Percentiles rank a stretch among this genome's conserved stretches.
These are phyloP conservation scores for Porites australiensis DNA, from an alignment of 64 coral and sea anemone genomes.

Conservation along the genomic window DNA sequence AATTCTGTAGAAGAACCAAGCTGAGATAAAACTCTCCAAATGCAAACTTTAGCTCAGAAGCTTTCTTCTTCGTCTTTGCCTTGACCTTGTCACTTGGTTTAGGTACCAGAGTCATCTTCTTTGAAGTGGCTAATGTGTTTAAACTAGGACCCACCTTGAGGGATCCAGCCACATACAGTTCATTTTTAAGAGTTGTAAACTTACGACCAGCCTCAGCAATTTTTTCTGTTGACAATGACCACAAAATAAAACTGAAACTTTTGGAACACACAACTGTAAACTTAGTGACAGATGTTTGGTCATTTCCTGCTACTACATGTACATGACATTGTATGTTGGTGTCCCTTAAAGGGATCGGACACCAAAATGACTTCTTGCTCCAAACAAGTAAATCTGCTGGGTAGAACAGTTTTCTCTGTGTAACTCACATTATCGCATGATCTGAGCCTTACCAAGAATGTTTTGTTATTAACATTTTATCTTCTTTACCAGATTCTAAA, in stretches of 20 bases:
- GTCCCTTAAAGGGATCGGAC: too few relatives aligned
- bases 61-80: slow-evolving; percentile 73
- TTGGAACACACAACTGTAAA: neutral
- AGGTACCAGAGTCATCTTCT: slow-evolving; percentile 62
- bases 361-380: too few relatives aligned
- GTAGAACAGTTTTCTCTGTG: too few relatives aligned
- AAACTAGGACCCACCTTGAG: slow-evolving; percentile 84
- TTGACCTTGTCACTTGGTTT: slow-evolving; percentile 63
- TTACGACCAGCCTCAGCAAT: slow-evolving; percentile 95
- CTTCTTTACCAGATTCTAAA: too few relatives aligned
- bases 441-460: too few relatives aligned
- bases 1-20: slow-evolving; percentile 92
- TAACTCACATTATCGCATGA: too few relatives aligned
- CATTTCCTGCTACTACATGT: too few relatives aligned
- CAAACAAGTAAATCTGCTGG: too few relatives aligned
- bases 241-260: too few relatives aligned
- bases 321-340: too few relatives aligned
- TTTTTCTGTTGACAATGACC: slow-evolving; percentile 71
- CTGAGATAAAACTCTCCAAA: slow-evolving; percentile 99
- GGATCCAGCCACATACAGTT: slow-evolving; percentile 83
- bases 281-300: neutral
- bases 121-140: slow-evolving; percentile 53
- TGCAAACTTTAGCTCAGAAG: slow-evolving; percentile 91
- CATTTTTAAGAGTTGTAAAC: slow-evolving; percentile 93
- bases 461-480: too few relatives aligned